These are phyloP conservation scores for Eilema griseolum DNA, from an alignment of 2,888 invertebrate genomes.

Conservation along the genomic window DNA sequence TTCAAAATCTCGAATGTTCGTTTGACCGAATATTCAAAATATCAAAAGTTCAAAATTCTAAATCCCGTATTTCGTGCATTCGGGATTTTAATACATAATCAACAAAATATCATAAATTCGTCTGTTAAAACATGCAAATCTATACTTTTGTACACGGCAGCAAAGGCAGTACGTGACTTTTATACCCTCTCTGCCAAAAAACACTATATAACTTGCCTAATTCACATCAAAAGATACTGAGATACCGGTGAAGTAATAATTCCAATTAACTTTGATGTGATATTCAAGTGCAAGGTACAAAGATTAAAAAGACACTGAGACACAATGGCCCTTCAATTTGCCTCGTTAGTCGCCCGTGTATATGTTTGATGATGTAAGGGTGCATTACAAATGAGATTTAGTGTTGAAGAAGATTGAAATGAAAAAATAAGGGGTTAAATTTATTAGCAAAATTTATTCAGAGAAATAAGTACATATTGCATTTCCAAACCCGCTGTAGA, in stretches of 20 bases:
- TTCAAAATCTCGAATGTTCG: no score
- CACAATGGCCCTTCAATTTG: conserved; percentile 70
- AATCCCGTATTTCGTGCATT: no score
- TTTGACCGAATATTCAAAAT: no score
- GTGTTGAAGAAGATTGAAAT: background rate
- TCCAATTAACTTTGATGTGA: conserved; percentile 63
- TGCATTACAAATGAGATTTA: conserved; percentile 65
- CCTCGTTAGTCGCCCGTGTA: conserved; percentile 63
- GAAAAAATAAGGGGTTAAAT: no score
- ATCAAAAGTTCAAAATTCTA: no score
- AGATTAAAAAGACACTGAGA: conserved; percentile 69
- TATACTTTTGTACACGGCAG: background rate
- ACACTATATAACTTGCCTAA: background rate
- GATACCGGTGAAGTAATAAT: conserved; percentile 15
- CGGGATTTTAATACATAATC: no score
- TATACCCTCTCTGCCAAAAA: background rate
- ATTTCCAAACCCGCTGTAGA: no score
- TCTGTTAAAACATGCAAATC: background rate
- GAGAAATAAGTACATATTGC: no score
- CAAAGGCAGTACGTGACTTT: background rate
- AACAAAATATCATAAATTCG: background rate
- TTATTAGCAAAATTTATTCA: no score
- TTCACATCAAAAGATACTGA: background rate
- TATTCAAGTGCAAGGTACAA: conserved; percentile 53
- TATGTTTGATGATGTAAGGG: conserved; percentile 66